Evolutionary conservation across 2,113 vertebrate species (phyloP), one percentile per base, ranked within the genome.

Genomic region (Chaetodon trifascialis): DNA sequence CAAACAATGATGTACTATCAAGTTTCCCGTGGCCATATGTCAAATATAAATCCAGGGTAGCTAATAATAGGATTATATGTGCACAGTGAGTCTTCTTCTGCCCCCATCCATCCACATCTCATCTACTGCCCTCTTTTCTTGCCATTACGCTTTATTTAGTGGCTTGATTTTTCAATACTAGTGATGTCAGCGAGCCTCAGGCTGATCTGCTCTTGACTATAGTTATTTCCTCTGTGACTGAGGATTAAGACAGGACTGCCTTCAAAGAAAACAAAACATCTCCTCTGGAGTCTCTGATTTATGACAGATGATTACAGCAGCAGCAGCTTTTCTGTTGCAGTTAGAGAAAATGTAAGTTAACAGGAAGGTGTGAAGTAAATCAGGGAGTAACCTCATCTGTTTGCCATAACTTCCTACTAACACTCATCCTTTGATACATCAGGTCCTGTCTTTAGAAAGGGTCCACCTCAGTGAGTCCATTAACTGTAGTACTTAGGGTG

Each of bases 51-150:
- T 55, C n/a, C 2, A 19, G 25, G 38, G 7, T 4, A 16, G 15
- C 36, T 62, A 54, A 56, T 30, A 34, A 78, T 21, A 42, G 46
- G 54, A 42, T 76, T 63, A 51, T 51, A 38, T 23, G 11, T 67
- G 46, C 23, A 54, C n/a, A 74, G 0, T n/a, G 11, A 59, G 40
- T 5, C 36, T 58, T 0, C 19, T 2, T 30, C 54, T 44, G 38
- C 9, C 46, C n/a, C 38, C n/a, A 25, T 58, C 7, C 70, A 15
- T 30, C 30, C 30, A 30, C 30, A 30, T 30, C 30, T 30, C n/a
- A 30, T 30, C 63, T 40, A 12, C 30, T 30, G 30, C 30, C 42
- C 25, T 42, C 7, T 19, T 23, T 25, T 46, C n/a, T 15, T 17
- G 44, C 30, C 30, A 0, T 49, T 4, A 9, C 17, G 8, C 15